phyloP scores from a whole-genome alignment of 1,140 invertebrate genomes.

The Triops cancriformis region DNA sequence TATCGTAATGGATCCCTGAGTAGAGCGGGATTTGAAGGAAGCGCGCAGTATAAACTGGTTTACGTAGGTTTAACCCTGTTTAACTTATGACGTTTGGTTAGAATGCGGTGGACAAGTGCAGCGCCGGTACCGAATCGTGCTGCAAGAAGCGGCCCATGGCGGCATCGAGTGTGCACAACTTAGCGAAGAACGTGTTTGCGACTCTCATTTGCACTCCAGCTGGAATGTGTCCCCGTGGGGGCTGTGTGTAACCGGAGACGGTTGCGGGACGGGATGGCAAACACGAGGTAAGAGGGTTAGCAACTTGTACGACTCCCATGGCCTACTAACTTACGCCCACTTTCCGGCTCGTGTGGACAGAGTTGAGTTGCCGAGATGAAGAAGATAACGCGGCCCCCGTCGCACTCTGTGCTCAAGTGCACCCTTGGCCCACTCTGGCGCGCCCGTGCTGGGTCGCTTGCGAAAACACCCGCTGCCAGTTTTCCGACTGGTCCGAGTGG shows the following conservation, averaged over 20 bases:
- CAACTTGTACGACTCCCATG: neutral
- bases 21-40: too few species aligned
- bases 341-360: neutral
- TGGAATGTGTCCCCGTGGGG: neutral
- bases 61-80: neutral
- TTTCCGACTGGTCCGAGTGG: constrained; percentile 31
- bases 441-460: constrained; percentile 13
- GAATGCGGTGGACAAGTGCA: constrained; percentile 7
- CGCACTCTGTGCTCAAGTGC: neutral
- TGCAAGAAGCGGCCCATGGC: constrained; percentile 24
- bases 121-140: constrained; percentile 25
- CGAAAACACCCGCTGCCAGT: constrained; percentile 23
- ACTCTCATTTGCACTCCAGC: constrained; percentile 15
- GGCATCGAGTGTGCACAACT: constrained; percentile 2
- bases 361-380: neutral
- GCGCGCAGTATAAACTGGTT: too few species aligned
- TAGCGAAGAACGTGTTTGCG: constrained; percentile 14
- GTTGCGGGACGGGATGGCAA: constrained; percentile 9
- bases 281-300: neutral
- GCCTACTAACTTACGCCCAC: neutral
- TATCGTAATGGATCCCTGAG: too few species aligned
- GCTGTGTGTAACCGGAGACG: neutral
- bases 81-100: neutral
- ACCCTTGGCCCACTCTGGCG: neutral
- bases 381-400: neutral